Percentiles rank a stretch among this genome's conserved stretches.
These are phyloP conservation scores for Falco novaeseelandiae DNA, from an alignment of 2,797 vertebrate genomes.

Conservation along the genomic window DNA sequence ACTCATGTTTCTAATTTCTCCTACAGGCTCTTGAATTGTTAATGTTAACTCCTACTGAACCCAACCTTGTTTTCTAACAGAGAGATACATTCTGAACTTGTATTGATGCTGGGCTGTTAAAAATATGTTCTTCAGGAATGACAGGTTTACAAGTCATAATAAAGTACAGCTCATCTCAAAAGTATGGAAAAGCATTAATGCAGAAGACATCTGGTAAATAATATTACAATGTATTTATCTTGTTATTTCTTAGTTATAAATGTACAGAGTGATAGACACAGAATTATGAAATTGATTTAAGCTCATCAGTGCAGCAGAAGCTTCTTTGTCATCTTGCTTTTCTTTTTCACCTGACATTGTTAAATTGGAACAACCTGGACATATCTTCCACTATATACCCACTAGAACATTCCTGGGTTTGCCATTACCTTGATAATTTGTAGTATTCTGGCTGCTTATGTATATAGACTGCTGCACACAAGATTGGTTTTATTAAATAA, in stretches of 20 bases:
- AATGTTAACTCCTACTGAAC: slow-evolving; percentile 72
- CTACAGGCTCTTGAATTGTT: slow-evolving; percentile 67
- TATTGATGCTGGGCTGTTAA: background rate
- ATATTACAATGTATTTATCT: background rate
- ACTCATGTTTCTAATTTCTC: slow-evolving; percentile 66
- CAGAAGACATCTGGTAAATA: slow-evolving; percentile 20
- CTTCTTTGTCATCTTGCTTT: slow-evolving; percentile 13
- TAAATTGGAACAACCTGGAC: background rate
- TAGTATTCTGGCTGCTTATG: background rate
- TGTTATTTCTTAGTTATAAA: slow-evolving; percentile 12
- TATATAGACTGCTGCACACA: background rate
- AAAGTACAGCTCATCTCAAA: background rate
- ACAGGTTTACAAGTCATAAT: background rate
- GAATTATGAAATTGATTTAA: background rate
- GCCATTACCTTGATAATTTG: background rate
- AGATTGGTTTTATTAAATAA: slow-evolving; percentile 1
- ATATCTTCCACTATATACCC: background rate
- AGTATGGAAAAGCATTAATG: background rate
- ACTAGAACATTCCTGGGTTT: background rate
- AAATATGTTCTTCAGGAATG: background rate
- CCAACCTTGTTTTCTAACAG: slow-evolving; percentile 53
- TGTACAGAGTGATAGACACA: background rate
- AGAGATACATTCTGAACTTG: slow-evolving; percentile 21
- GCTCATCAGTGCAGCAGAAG: background rate
- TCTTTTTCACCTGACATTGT: background rate